Conservation (phyloP, 2,888 invertebrate species). For the Polydrusus pterygomalis region DNA sequence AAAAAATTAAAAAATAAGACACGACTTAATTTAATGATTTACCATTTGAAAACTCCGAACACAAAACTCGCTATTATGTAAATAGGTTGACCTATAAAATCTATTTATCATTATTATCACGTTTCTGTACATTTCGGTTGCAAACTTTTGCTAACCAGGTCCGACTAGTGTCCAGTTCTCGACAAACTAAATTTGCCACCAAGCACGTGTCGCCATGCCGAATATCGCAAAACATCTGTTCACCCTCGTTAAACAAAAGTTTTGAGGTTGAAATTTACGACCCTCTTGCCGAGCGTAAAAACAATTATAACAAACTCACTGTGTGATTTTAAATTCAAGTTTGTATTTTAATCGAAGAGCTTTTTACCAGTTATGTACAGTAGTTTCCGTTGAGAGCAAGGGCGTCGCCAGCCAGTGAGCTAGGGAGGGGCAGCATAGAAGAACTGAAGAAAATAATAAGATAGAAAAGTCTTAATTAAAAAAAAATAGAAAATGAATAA, state of each 20-base stretch:
- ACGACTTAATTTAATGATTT: not conserved
- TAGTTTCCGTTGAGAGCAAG: too few species aligned
- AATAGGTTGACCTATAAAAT: constrained; percentile 16
- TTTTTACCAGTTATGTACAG: not conserved
- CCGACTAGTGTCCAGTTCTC: constrained; percentile 48
- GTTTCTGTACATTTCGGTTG: constrained; percentile 40
- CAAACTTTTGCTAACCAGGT: constrained; percentile 46
- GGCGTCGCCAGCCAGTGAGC: too few species aligned
- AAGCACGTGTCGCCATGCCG: constrained; percentile 47
- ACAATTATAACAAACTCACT: constrained; percentile 61
- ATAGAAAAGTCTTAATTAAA: too few species aligned
- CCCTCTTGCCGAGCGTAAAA: constrained; percentile 61
- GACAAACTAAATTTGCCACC: constrained; percentile 51
- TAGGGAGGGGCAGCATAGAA: too few species aligned
- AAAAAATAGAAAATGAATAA: too few species aligned
- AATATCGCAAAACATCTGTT: constrained; percentile 53
- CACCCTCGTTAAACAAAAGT: constrained; percentile 64
- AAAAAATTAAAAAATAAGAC: not conserved
- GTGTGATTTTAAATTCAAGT: constrained; percentile 18
- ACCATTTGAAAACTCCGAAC: not conserved
- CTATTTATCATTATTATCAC: constrained; percentile 43
- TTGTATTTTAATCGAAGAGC: not conserved
- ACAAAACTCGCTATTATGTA: not conserved
- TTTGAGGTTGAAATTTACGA: constrained; percentile 63
- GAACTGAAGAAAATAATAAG: too few species aligned